Evolutionary conservation across 2,797 vertebrate species (phyloP).

Genomic region (Harpagifer antarcticus): DNA sequence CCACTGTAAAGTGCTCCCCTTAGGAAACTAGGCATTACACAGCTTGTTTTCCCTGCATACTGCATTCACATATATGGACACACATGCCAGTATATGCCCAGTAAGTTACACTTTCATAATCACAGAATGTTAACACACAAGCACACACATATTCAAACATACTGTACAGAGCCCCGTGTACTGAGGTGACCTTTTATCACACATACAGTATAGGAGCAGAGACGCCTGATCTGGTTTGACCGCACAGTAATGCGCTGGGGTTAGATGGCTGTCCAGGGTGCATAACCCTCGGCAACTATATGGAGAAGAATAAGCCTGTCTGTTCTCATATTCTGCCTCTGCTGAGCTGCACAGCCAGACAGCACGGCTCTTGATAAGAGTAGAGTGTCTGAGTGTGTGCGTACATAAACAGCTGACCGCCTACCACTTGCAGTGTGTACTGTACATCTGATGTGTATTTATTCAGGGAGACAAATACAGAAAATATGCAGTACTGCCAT

Average conservation of each 20-base stretch:
- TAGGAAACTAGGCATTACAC: constrained; percentile 36
- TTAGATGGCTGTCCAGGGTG: constrained; percentile 69
- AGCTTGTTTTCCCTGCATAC: background rate
- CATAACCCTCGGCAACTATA: constrained; percentile 69
- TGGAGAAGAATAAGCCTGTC: constrained; percentile 70
- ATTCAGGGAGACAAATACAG: constrained; percentile 6
- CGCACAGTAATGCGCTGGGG: constrained; percentile 65
- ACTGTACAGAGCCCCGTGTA: constrained; percentile 30
- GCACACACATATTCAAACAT: background rate
- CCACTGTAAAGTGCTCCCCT: constrained; percentile 20
- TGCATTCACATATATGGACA: constrained; percentile 5
- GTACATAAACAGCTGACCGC: constrained; percentile 41
- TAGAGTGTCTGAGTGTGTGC: constrained; percentile 23
- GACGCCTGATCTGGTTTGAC: constrained; percentile 66
- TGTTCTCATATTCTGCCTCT: constrained; percentile 62
- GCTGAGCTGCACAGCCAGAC: constrained; percentile 58
- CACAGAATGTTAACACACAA: background rate
- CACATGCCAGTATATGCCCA: background rate
- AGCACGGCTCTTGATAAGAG: constrained; percentile 24
- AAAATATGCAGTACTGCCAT: background rate
- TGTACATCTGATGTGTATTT: constrained; percentile 12
- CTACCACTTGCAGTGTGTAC: constrained; percentile 15
- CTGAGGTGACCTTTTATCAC: constrained; percentile 45
- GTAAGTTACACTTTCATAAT: constrained; percentile 2
- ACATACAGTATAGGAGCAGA: constrained; percentile 53